Percentiles rank a stretch among this genome's conserved stretches.
phyloP scores from a whole-genome alignment of 2,888 invertebrate genomes.

The Euplexia lucipara region DNA sequence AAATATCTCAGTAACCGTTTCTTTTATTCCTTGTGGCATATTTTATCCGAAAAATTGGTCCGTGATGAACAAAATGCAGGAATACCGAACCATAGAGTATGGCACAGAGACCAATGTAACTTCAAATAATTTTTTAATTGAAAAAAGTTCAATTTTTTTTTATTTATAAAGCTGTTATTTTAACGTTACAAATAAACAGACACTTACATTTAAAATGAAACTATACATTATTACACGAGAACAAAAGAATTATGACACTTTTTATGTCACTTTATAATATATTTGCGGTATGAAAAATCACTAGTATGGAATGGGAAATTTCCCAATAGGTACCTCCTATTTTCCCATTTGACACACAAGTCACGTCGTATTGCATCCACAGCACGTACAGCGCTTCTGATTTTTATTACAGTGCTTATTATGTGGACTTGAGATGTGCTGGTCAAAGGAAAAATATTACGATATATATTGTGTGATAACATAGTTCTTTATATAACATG shows the following conservation, averaged over 20 bases:
- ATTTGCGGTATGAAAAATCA: constrained; percentile 30
- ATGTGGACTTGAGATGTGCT: constrained; percentile 37
- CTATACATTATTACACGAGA: constrained; percentile 1
- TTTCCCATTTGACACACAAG: constrained; percentile 47
- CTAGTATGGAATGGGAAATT: constrained; percentile 46
- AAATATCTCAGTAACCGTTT: constrained; percentile 11
- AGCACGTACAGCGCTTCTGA: constrained; percentile 48
- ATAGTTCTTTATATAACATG: not conserved
- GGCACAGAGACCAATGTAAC: no score
- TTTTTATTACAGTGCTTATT: constrained; percentile 53
- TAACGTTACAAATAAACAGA: no score
- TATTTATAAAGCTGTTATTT: no score
- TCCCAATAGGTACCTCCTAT: constrained; percentile 47
- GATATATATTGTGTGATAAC: constrained; percentile 18
- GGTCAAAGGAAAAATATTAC: constrained; percentile 39
- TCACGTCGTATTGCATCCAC: constrained; percentile 55
- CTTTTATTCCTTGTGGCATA: not conserved
- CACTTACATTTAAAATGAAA: no score
- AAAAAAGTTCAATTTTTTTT: no score
- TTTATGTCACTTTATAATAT: constrained; percentile 2
- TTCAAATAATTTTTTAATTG: no score
- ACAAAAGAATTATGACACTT: constrained; percentile 15
- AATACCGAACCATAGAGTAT: not conserved
- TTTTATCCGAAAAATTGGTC: constrained; percentile 21
- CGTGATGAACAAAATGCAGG: constrained; percentile 19